phyloP scores from a whole-genome alignment of 2,888 invertebrate genomes.

The Amphipyra tragopoginis region DNA sequence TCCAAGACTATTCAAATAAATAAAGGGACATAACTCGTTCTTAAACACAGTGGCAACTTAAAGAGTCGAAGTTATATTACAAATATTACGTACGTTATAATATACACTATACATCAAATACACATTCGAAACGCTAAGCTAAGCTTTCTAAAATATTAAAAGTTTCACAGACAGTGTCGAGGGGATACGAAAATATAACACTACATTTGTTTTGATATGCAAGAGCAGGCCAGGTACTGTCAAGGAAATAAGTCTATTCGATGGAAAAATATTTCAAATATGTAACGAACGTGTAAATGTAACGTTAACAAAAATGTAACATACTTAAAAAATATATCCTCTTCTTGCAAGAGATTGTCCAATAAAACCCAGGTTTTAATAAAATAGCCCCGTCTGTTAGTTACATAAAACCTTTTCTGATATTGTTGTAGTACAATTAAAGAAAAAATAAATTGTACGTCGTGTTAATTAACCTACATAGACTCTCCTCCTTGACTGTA shows the following conservation, averaged over 20 bases:
- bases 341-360: too few species aligned
- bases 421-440: too few species aligned
- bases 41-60: conserved; percentile 23
- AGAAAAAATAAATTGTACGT: too few species aligned
- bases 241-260: conserved; percentile 35
- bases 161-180: conserved; percentile 33
- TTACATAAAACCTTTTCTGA: too few species aligned
- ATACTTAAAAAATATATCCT: too few species aligned
- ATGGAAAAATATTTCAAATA: neutral
- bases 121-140: conserved; percentile 60
- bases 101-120: conserved; percentile 68
- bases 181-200: conserved; percentile 54
- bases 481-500: conserved; percentile 36
- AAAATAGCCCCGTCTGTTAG: too few species aligned
- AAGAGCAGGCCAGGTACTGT: conserved; percentile 39
- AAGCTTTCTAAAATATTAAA: conserved; percentile 48
- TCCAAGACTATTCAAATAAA: neutral
- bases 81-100: conserved; percentile 28
- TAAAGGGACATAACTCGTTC: neutral
- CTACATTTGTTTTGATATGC: conserved; percentile 60
- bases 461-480: neutral
- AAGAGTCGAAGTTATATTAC: conserved; percentile 33
- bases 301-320: too few species aligned
- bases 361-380: too few species aligned
- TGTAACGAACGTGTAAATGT: too few species aligned